A percentile compares a stretch with the other conserved stretches of the same genome.
Evolutionary conservation across 2,888 invertebrate genomes (phyloP).

Genomic region (Pediacus dermestoides): DNA sequence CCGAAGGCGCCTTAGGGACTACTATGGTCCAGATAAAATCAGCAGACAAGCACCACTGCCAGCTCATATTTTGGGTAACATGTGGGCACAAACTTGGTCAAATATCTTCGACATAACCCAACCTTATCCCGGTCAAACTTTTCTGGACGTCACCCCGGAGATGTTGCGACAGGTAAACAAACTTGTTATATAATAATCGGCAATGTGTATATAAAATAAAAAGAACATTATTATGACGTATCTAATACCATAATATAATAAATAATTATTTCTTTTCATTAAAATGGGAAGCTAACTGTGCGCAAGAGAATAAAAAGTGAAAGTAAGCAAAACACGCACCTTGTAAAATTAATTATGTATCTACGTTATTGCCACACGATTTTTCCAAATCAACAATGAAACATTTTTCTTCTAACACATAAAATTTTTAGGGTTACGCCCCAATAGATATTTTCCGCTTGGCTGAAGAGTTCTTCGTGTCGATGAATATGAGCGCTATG

Average conservation of each 20-base stretch:
- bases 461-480: slow-evolving; percentile 88
- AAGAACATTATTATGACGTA: no score
- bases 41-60: slow-evolving; percentile 78
- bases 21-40: slow-evolving; percentile 80
- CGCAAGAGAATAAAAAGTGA: slow-evolving; percentile 16
- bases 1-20: slow-evolving; percentile 74
- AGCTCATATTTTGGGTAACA: slow-evolving; percentile 82
- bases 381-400: slow-evolving; percentile 3
- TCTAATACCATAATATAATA: no score
- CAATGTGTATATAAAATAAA: no score
- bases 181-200: background rate
- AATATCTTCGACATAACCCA: slow-evolving; percentile 76
- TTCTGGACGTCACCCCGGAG: slow-evolving; percentile 78
- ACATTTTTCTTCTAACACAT: slow-evolving; percentile 5
- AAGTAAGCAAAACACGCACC: slow-evolving; percentile 8
- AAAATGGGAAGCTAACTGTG: slow-evolving; percentile 13
- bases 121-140: slow-evolving; percentile 77
- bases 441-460: slow-evolving; percentile 79
- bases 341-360: no score
- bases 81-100: slow-evolving; percentile 87
- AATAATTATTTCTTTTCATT: slow-evolving; percentile 11
- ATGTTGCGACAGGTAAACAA: slow-evolving; percentile 70
- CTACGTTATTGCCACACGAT: background rate
- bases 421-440: slow-evolving; percentile 75
- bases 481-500: slow-evolving; percentile 81